Evolutionary conservation across 2,113 vertebrate species (phyloP).

Genomic region (Ardeotis arabs): DNA sequence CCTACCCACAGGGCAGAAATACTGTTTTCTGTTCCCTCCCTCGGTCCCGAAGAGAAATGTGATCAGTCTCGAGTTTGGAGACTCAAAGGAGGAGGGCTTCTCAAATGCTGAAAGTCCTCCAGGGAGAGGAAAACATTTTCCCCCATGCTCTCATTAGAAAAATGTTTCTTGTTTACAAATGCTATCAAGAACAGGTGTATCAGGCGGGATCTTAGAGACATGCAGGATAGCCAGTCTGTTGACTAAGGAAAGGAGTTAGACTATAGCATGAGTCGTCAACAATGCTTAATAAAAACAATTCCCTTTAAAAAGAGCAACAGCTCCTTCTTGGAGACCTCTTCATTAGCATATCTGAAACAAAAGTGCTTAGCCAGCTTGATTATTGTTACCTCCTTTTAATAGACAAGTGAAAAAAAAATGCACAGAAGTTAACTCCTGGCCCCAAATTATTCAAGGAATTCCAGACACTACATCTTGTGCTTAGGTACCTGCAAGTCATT

Average conservation of each 20-base stretch:
- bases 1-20: not conserved
- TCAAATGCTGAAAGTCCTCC: not conserved
- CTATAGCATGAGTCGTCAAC: not conserved
- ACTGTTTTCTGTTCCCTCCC: not conserved
- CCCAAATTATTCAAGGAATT: not conserved
- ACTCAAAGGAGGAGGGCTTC: not conserved
- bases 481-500: not conserved
- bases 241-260: not conserved
- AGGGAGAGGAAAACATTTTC: not conserved
- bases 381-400: not conserved
- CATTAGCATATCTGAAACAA: not conserved
- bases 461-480: not conserved
- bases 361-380: not conserved
- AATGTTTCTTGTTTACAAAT: not conserved
- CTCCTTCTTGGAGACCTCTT: not conserved
- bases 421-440: not conserved
- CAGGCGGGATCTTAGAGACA: not conserved
- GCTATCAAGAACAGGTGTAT: not conserved
- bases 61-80: not conserved
- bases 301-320: not conserved
- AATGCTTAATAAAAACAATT: not conserved
- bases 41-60: not conserved
- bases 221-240: not conserved
- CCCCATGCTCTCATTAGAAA: not conserved
- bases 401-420: not conserved